Evolutionary conservation across 2,888 invertebrate species (phyloP).

Genomic region (Trichogramma dendrolimi): DNA sequence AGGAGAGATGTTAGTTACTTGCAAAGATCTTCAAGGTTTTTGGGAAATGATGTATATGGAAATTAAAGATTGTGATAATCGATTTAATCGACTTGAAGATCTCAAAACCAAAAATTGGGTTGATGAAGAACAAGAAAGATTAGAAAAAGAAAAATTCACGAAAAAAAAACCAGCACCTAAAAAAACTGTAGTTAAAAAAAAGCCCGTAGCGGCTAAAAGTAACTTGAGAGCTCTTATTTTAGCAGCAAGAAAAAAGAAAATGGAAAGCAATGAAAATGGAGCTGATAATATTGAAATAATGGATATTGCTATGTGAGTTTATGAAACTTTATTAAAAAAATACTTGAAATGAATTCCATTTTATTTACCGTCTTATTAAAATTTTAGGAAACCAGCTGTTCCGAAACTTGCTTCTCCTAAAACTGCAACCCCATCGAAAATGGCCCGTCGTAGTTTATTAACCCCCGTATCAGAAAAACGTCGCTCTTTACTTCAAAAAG

Average conservation of each 20-base stretch:
- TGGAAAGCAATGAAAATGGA: slow-evolving; percentile 15
- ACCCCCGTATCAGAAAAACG: slow-evolving; percentile 24
- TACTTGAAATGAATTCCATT: too few relatives aligned
- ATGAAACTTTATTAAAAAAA: too few relatives aligned
- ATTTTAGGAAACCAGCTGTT: not conserved
- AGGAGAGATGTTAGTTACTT: slow-evolving; percentile 57
- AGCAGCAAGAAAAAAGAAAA: slow-evolving; percentile 37
- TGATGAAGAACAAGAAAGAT: slow-evolving; percentile 49
- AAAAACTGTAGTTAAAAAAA: slow-evolving; percentile 26
- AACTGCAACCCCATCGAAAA: not conserved
- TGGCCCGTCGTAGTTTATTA: slow-evolving; percentile 3
- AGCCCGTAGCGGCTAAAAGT: slow-evolving; percentile 24
- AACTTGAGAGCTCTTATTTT: slow-evolving; percentile 37
- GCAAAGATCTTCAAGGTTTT: slow-evolving; percentile 76
- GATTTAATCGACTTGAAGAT: slow-evolving; percentile 39
- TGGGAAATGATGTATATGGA: slow-evolving; percentile 84
- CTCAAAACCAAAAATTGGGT: slow-evolving; percentile 48
- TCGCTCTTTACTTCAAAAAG: slow-evolving; percentile 25
- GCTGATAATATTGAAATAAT: slow-evolving; percentile 15
- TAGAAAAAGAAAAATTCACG: slow-evolving; percentile 31
- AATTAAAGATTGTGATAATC: slow-evolving; percentile 46
- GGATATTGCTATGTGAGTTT: not conserved
- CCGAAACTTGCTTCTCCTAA: not conserved
- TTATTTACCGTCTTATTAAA: too few relatives aligned
- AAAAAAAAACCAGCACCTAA: slow-evolving; percentile 22